phyloP scores from a whole-genome alignment of 2,113 vertebrate species.

The Blennius ocellaris region DNA sequence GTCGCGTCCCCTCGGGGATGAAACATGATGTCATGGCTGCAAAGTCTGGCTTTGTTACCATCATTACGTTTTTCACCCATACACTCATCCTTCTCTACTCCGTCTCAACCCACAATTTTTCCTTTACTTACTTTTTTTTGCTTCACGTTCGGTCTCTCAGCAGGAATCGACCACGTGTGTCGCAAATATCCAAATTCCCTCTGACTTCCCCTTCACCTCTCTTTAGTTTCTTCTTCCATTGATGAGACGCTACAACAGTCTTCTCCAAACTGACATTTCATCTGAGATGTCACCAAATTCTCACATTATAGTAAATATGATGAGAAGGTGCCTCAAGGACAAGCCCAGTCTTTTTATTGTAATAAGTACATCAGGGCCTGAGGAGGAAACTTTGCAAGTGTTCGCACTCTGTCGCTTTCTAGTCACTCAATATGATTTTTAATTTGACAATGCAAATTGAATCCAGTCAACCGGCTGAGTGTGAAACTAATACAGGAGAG shows the following conservation, averaged over 20 bases:
- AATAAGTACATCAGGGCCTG: slow-evolving; percentile 26
- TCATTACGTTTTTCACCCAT: slow-evolving; percentile 46
- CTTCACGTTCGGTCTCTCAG: not conserved
- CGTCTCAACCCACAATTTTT: not conserved
- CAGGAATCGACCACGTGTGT: slow-evolving; percentile 1
- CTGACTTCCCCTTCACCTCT: slow-evolving; percentile 7
- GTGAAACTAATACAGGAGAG: slow-evolving; percentile 32
- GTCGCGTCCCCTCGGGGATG: slow-evolving; percentile 44
- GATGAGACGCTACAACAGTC: not conserved
- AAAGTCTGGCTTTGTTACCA: slow-evolving; percentile 66
- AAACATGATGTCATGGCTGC: slow-evolving; percentile 63
- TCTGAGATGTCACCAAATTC: slow-evolving; percentile 2
- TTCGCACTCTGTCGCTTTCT: not conserved
- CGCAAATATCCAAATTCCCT: slow-evolving; percentile 15
- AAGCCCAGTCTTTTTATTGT: slow-evolving; percentile 27
- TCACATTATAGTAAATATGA: slow-evolving; percentile 18
- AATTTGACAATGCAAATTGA: slow-evolving; percentile 46
- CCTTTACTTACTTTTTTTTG: slow-evolving; percentile 23
- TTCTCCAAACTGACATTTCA: slow-evolving; percentile 14
- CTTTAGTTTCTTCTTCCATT: not conserved
- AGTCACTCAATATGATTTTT: slow-evolving; percentile 39
- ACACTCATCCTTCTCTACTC: slow-evolving; percentile 17
- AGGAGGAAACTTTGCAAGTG: slow-evolving; percentile 11
- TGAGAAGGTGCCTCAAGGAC: slow-evolving; percentile 22
- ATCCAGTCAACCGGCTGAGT: slow-evolving; percentile 43